Evolutionary conservation across 2,113 vertebrate genomes (phyloP), one percentile per base, ranked within the genome.

Genomic region (Ciconia maguari): DNA sequence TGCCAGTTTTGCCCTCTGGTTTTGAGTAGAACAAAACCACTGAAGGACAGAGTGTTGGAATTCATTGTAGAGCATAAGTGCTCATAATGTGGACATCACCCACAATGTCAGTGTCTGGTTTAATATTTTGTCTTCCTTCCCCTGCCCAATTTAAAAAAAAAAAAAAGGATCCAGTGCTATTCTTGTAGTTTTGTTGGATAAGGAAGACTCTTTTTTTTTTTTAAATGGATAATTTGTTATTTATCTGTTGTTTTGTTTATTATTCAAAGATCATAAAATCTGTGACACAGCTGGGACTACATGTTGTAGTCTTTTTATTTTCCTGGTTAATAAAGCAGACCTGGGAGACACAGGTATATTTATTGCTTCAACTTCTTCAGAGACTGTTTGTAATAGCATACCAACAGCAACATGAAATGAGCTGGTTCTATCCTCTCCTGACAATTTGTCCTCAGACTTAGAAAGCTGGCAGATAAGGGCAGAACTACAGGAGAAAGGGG

Each of bases 91-190:
- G 54, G 7, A 13, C 10, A 27, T 57, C 49, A 15, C 10, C 29
- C 13, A 16, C 30, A 72, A 3, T 11, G 48, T 10, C 25, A 60
- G 14, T 29, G 19, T 41, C 29, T 83, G 30, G 26, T 48, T 89
- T 60, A 42, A 13, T 72, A 57, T 20, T 60, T 91, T 78, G 3
- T 62, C 16, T 77, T 61, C 9, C 20, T 5, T 54, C 24, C 7
- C 5, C 14, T 8, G 1, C 17, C 5, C 11, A 77, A 0, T 3
- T 34, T 3, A 7, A 26, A 7, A 36, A 55, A 29, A 62, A 18
- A 62, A 22, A 4, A 18, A 49, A 30, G 3, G 4, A 32, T 55
- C 18, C 26, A 52, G 2, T 52, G 16, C 4, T 72, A 3, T 36
- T 57, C 3, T 65, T 80, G 32, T 52, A 46, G 12, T 34, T 54